Evolutionary conservation across 2,113 vertebrate genomes (phyloP), one percentile per base, ranked within the genome.

Genomic region (Epinephelus fuscoguttatus): DNA sequence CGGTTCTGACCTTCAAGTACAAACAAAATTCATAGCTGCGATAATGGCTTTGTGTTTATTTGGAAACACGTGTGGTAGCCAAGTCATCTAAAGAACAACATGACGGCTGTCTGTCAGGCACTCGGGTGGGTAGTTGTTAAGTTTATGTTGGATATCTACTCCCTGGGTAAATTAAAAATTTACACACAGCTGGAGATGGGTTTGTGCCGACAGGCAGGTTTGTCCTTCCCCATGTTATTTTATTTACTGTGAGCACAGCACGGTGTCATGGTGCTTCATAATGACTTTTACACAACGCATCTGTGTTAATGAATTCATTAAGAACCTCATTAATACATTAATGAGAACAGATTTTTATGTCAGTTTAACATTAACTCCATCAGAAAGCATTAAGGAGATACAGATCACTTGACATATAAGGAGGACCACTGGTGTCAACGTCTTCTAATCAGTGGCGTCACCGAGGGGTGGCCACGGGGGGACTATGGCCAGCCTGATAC

Each of bases 251-350:
- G 76, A 77, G 50, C 75, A 66, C 75, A 72, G 78, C 57, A 30
- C 37, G 64, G 14, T 68, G 69, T 57, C 15, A 63, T 60, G 40
- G 30, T 37, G 18, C 45, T 37, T 67, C 47, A 73, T 57, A 62
- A 67, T 59, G 42, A 86, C 60, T 78, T 21, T 66, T 12, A 33
- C 57, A 6, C 77, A 40, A 71, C 40, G 49, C 9, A 30, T 30
- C 30, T 59, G 18, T 57, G 60, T 25, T 79, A 55, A 81, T 70
- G 40, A 62, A 62, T 53, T 84, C 72, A 85, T 86, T 67, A 74
- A 75, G 49, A 57, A 84, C 59, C 14, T 68, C 75, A 90, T 86
- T 89, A 82, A 80, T 69, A 50, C 47, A 37, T 69, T 56, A 82
- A 82, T 84, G 52, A 30, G n/a, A 56, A 19, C 56, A 56, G 40